phyloP scores from a whole-genome alignment of 2,888 invertebrate genomes.

The Scaptomyza reducta region DNA sequence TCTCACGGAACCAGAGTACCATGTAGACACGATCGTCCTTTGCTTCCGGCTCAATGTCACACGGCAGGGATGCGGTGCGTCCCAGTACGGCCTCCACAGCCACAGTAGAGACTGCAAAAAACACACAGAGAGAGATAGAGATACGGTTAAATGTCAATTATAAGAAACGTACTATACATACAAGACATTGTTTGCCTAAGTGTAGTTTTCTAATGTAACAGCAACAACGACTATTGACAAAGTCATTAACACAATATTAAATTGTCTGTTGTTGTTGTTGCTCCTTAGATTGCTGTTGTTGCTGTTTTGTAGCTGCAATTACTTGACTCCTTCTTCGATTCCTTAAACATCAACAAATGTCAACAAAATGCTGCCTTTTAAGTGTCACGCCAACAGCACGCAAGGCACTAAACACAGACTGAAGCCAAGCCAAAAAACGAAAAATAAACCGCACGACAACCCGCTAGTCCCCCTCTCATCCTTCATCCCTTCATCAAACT shows the following conservation, averaged over 20 bases:
- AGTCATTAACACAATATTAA: conserved; percentile 79
- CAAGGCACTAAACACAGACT: conserved; percentile 50
- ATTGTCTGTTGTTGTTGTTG: conserved; percentile 37
- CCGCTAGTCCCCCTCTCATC: conserved; percentile 7
- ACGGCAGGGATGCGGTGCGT: conserved; percentile 92
- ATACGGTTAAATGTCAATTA: conserved; percentile 46
- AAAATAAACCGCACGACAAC: conserved; percentile 66
- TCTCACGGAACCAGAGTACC: conserved; percentile 96
- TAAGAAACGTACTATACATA: conserved; percentile 27
- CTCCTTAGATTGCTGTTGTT: conserved; percentile 22
- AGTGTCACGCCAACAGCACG: conserved; percentile 75
- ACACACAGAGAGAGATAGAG: conserved; percentile 1
- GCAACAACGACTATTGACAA: conserved; percentile 70
- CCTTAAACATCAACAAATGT: conserved; percentile 72
- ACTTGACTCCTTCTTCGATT: conserved; percentile 71
- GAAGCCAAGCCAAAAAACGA: conserved; percentile 40
- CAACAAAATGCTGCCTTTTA: conserved; percentile 78
- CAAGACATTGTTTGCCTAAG: conserved; percentile 9
- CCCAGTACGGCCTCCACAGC: conserved; percentile 93
- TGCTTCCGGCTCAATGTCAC: conserved; percentile 93
- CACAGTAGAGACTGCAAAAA: conserved; percentile 87
- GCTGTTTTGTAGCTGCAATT: conserved; percentile 58
- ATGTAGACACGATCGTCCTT: conserved; percentile 94
- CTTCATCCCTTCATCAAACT: background rate
- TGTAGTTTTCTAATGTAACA: conserved; percentile 65